phyloP scores from a whole-genome alignment of 2,797 vertebrate genomes.

The Mastacembelus armatus region DNA sequence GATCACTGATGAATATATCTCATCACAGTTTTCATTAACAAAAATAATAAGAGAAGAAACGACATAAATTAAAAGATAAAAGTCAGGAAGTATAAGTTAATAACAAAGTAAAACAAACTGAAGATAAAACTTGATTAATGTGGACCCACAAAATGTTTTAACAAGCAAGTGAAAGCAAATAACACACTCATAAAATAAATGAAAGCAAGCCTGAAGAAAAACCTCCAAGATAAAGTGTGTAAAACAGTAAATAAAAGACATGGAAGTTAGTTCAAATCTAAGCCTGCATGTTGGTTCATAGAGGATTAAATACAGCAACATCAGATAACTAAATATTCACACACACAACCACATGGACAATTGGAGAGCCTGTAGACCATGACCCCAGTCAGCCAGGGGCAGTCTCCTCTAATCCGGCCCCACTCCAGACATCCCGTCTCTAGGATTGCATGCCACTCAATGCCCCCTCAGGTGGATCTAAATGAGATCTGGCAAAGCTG shows the following conservation, averaged over 20 bases:
- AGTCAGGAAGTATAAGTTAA: slow-evolving; percentile 29
- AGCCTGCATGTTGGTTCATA: slow-evolving; percentile 16
- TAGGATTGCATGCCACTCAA: slow-evolving; percentile 57
- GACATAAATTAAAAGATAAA: slow-evolving; percentile 12
- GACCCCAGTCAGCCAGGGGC: slow-evolving; percentile 51
- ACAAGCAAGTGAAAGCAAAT: slow-evolving; percentile 37
- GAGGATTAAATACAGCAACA: slow-evolving; percentile 21
- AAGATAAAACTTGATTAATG: slow-evolving; percentile 4
- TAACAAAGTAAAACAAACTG: slow-evolving; percentile 21
- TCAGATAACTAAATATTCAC: slow-evolving; percentile 25
- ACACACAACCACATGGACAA: slow-evolving; percentile 16
- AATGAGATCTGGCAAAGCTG: slow-evolving; percentile 79
- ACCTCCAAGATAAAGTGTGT: background rate
- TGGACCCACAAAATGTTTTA: slow-evolving; percentile 26
- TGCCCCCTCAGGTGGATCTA: slow-evolving; percentile 74
- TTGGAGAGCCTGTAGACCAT: slow-evolving; percentile 37
- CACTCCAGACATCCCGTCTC: slow-evolving; percentile 71
- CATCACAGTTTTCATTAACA: background rate
- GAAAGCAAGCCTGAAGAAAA: slow-evolving; percentile 15
- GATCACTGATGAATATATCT: too few relatives aligned
- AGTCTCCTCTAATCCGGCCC: slow-evolving; percentile 69
- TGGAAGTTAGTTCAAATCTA: slow-evolving; percentile 23
- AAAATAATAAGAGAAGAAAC: background rate
- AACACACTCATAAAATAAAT: slow-evolving; percentile 22
- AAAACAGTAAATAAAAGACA: slow-evolving; percentile 26